Percentiles rank a stretch among this genome's conserved stretches.
These are phyloP conservation scores for Leucozona laternaria DNA, from an alignment of 2,888 invertebrate species.

Conservation along the genomic window DNA sequence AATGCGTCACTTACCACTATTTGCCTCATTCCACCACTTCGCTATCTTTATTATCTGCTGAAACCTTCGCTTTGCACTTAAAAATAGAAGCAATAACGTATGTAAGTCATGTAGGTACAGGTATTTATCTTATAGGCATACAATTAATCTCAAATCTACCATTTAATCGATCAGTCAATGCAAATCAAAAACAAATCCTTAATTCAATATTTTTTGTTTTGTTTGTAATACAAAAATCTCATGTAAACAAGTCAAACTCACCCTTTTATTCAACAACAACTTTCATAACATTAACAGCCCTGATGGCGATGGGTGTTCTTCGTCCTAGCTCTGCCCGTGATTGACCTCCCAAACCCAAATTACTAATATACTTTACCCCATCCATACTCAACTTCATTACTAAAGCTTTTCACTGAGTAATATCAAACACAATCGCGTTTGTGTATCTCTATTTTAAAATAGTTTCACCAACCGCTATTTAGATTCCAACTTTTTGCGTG, in stretches of 20 bases:
- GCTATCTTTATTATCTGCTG: too few species aligned
- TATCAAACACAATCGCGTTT: constrained; percentile 69
- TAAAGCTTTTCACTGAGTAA: constrained; percentile 43
- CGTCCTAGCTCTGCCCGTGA: constrained; percentile 10
- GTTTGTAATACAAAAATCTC: constrained; percentile 46
- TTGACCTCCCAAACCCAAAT: constrained; percentile 28
- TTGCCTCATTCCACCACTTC: too few species aligned
- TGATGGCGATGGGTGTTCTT: background rate
- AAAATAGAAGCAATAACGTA: too few species aligned
- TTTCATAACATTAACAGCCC: constrained; percentile 40
- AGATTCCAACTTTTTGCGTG: constrained; percentile 58
- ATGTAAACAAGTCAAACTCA: background rate
- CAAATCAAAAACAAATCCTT: background rate
- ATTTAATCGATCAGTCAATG: background rate
- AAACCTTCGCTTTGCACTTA: too few species aligned
- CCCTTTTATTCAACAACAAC: constrained; percentile 38
- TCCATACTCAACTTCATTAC: constrained; percentile 20
- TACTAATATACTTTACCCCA: background rate
- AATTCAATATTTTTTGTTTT: constrained; percentile 15
- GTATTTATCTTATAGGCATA: too few species aligned
- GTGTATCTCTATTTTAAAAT: constrained; percentile 68
- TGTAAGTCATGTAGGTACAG: too few species aligned
- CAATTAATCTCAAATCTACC: background rate
- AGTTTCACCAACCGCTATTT: constrained; percentile 52
- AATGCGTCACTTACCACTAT: too few species aligned